Percentiles rank a stretch among this genome's conserved stretches.
phyloP scores from a whole-genome alignment of 2,888 invertebrate species.

The Diadromus collaris region DNA sequence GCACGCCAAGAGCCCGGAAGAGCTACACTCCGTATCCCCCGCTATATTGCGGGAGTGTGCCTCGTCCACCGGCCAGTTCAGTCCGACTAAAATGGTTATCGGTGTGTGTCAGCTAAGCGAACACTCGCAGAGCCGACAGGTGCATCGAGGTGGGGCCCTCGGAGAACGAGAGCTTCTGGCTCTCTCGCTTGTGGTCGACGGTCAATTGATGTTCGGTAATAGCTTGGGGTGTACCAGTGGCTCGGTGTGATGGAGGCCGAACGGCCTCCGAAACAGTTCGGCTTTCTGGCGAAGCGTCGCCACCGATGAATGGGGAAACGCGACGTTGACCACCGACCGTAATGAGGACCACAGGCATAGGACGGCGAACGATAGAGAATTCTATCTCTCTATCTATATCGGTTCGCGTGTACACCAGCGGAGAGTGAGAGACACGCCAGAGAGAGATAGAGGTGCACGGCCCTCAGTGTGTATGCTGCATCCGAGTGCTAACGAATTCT shows the following conservation, averaged over 20 bases:
- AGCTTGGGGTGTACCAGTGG: constrained; percentile 45
- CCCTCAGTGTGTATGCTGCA: constrained; percentile 17
- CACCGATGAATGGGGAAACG: constrained; percentile 51
- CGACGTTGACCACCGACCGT: constrained; percentile 46
- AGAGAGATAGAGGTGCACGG: not conserved
- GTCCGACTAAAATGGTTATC: constrained; percentile 23
- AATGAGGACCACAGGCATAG: constrained; percentile 45
- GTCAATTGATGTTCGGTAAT: constrained; percentile 62
- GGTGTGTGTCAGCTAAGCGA: constrained; percentile 8
- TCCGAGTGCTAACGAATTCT: constrained; percentile 57
- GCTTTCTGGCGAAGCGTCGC: constrained; percentile 38
- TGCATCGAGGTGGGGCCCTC: not conserved
- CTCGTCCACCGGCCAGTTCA: not conserved
- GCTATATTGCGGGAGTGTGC: not conserved
- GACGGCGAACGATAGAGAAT: constrained; percentile 21
- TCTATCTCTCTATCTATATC: constrained; percentile 33
- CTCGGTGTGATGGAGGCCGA: constrained; percentile 46
- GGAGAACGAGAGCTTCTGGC: constrained; percentile 26
- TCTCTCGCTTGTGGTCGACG: constrained; percentile 48
- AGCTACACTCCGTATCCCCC: not conserved
- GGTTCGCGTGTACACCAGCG: constrained; percentile 5
- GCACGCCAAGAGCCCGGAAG: not conserved
- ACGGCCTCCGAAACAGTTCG: constrained; percentile 22
- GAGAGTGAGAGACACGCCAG: not conserved
- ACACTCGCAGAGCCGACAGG: constrained; percentile 8